Conservation (phyloP, 2,888 invertebrate species). For the Schizotus pectinicornis region DNA sequence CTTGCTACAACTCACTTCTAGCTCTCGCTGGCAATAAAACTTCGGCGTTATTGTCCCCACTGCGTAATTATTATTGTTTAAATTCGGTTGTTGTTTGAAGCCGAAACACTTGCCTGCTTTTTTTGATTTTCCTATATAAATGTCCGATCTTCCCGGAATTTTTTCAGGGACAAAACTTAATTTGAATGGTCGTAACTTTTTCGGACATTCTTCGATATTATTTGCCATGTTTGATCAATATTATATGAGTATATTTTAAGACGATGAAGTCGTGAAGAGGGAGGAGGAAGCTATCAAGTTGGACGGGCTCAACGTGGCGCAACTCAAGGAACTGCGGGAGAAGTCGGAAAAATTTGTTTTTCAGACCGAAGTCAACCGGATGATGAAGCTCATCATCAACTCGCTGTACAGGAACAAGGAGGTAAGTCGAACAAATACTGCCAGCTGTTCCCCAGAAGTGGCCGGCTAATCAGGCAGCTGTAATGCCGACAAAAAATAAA, state of each 20-base stretch:
- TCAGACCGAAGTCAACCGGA: slow-evolving; percentile 98
- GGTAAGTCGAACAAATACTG: slow-evolving; percentile 57
- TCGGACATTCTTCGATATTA: slow-evolving; percentile 19
- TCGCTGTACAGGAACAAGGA: slow-evolving; percentile 99
- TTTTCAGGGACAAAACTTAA: slow-evolving; percentile 49
- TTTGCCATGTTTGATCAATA: slow-evolving; percentile 43
- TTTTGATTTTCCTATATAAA: slow-evolving; percentile 42
- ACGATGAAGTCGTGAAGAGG: slow-evolving; percentile 87
- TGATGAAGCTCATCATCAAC: slow-evolving; percentile 99
- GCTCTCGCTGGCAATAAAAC: slow-evolving; percentile 45
- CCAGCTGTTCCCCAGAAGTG: background rate
- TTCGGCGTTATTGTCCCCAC: slow-evolving; percentile 47
- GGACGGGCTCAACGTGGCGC: slow-evolving; percentile 93
- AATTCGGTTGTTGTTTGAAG: background rate
- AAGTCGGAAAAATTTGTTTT: slow-evolving; percentile 88
- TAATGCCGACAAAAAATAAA: no score
- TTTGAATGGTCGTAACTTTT: slow-evolving; percentile 48
- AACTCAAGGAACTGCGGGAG: slow-evolving; percentile 89
- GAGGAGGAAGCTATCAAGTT: slow-evolving; percentile 97
- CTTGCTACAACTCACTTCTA: slow-evolving; percentile 30
- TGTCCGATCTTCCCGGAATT: slow-evolving; percentile 42
- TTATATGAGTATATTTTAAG: slow-evolving; percentile 57
- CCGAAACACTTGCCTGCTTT: slow-evolving; percentile 33
- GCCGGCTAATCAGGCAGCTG: no score
- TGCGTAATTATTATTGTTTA: slow-evolving; percentile 4